Percentiles rank a stretch among this genome's conserved stretches.
These are phyloP conservation scores for Arvicanthis niloticus DNA, from an alignment of 2,113 vertebrate species.

Conservation along the genomic window DNA sequence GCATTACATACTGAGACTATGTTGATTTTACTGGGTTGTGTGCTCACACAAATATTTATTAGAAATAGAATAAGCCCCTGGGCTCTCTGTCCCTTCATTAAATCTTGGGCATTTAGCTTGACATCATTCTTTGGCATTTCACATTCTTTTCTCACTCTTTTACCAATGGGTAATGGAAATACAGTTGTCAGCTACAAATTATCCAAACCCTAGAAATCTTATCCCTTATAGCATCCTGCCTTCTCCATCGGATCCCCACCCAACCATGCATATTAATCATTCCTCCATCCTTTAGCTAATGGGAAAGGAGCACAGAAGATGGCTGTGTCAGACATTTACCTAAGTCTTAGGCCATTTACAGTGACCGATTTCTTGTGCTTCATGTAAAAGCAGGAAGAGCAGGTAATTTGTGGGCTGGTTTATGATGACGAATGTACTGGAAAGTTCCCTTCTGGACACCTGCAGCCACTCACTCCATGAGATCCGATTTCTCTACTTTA, in stretches of 20 bases:
- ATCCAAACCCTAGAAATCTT: slow-evolving; percentile 58
- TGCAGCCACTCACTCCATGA: slow-evolving; percentile 56
- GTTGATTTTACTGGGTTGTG: slow-evolving; percentile 51
- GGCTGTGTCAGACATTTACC: slow-evolving; percentile 49
- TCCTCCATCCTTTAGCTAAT: slow-evolving; percentile 40
- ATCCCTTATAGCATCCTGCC: slow-evolving; percentile 45
- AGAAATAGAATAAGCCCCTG: slow-evolving; percentile 56
- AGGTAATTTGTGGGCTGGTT: slow-evolving; percentile 55
- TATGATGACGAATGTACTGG: slow-evolving; percentile 63
- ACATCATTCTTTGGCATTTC: slow-evolving; percentile 77
- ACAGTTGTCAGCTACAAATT: slow-evolving; percentile 73
- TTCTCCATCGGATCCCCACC: neutral
- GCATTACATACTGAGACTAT: slow-evolving; percentile 18
- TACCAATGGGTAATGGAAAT: slow-evolving; percentile 75
- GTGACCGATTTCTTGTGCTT: slow-evolving; percentile 53
- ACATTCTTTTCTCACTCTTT: slow-evolving; percentile 71
- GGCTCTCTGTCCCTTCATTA: slow-evolving; percentile 67
- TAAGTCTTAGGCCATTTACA: slow-evolving; percentile 52
- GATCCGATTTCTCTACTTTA: slow-evolving; percentile 60
- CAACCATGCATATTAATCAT: neutral
- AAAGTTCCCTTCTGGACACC: slow-evolving; percentile 68
- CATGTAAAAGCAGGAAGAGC: slow-evolving; percentile 57
- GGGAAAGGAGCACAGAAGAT: slow-evolving; percentile 23
- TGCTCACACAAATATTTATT: slow-evolving; percentile 52
- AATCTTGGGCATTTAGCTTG: slow-evolving; percentile 65